Conservation (phyloP, 2,113 vertebrate species). For the Melanerpes aurifrons region DNA sequence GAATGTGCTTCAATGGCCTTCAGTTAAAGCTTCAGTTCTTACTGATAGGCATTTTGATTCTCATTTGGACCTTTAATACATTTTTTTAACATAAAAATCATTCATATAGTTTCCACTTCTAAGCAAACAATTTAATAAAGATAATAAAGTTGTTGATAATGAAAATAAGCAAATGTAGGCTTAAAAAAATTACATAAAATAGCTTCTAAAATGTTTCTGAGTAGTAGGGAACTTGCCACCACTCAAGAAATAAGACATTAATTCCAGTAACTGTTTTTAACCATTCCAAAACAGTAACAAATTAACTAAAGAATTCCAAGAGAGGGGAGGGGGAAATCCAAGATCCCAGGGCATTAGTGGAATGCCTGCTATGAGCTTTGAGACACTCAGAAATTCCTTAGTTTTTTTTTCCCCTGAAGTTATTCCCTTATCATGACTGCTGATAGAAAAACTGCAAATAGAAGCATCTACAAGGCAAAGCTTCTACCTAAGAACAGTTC, state of each 20-base stretch:
- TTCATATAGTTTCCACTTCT: background rate
- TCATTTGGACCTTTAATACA: background rate
- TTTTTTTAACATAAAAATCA: background rate
- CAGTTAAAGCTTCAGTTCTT: background rate
- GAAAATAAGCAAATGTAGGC: background rate
- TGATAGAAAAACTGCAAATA: background rate
- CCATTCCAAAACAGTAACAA: background rate
- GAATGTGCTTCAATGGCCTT: background rate
- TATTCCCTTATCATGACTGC: background rate
- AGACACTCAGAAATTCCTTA: background rate
- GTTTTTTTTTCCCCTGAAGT: background rate
- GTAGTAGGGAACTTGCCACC: background rate
- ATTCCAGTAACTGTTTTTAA: background rate
- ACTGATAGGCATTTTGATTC: background rate
- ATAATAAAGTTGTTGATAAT: background rate
- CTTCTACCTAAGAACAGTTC: background rate
- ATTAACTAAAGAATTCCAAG: background rate
- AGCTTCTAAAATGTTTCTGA: background rate
- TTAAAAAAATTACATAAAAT: background rate
- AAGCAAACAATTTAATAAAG: background rate
- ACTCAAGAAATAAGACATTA: background rate
- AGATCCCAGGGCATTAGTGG: background rate
- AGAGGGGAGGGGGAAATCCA: background rate
- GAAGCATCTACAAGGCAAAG: background rate
- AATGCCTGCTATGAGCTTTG: slow-evolving; percentile 24